phyloP scores from a whole-genome alignment of 2,888 invertebrate species.

The Machimus rusticus region DNA sequence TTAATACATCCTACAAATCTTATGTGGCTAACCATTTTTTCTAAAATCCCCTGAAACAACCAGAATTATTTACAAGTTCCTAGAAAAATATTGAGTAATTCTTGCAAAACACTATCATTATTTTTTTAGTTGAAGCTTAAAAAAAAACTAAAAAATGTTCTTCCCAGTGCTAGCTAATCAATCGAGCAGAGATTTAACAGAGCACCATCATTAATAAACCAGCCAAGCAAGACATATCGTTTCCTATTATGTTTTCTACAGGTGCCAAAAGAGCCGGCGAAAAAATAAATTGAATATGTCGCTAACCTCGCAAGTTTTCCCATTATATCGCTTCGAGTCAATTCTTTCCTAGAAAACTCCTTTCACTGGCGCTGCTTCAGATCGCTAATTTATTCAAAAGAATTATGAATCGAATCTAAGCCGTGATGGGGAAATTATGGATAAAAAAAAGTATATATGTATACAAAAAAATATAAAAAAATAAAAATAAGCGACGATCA shows the following conservation, averaged over 20 bases:
- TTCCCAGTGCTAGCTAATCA: not conserved
- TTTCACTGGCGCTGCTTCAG: conserved; percentile 19
- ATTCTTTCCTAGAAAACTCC: conserved; percentile 16
- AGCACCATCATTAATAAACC: not conserved
- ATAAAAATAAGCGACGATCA: not conserved
- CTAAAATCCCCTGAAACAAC: not conserved
- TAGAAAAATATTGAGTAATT: not conserved
- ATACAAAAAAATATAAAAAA: not conserved
- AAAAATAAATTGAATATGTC: conserved; percentile 16
- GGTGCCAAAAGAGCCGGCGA: not conserved
- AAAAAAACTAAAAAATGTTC: not conserved
- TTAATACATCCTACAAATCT: not conserved
- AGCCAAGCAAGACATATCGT: not conserved
- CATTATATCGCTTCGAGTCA: not conserved
- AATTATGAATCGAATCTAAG: not conserved
- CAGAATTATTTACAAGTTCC: not conserved
- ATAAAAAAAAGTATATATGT: not conserved
- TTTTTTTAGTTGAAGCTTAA: not conserved
- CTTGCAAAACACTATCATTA: not conserved
- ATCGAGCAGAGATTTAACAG: not conserved
- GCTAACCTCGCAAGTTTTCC: not conserved
- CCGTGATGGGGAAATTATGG: not conserved
- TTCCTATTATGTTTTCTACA: not conserved
- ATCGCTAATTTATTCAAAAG: conserved; percentile 28
- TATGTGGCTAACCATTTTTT: not conserved